Evolutionary conservation across 1,140 invertebrate genomes (phyloP).

Genomic region (Drosophila lacteicornis): DNA sequence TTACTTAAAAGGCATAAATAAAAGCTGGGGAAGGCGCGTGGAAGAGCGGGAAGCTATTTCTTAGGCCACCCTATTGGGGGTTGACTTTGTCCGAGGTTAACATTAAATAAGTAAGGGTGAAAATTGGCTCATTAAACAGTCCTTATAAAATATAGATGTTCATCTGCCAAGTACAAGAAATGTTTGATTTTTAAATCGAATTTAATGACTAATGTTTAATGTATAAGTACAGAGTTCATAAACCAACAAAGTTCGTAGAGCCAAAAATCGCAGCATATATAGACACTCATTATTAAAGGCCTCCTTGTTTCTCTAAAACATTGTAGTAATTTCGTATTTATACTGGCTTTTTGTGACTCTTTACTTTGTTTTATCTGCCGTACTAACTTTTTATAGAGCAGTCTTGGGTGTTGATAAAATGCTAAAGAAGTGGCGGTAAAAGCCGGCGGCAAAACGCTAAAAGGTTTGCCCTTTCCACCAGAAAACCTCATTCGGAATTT

Average conservation of each 20-base stretch:
- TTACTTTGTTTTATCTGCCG: slow-evolving; percentile 32
- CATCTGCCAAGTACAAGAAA: neutral
- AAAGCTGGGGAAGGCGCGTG: slow-evolving; percentile 15
- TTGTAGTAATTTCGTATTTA: slow-evolving; percentile 6
- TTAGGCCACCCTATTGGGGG: neutral
- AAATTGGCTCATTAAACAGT: neutral
- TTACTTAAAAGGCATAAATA: slow-evolving; percentile 81
- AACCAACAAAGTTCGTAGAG: neutral
- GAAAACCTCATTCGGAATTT: neutral
- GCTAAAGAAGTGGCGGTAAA: neutral
- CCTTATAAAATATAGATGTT: neutral
- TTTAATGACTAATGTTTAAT: neutral
- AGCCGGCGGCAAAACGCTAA: slow-evolving; percentile 47
- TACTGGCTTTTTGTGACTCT: slow-evolving; percentile 4
- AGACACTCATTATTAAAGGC: slow-evolving; percentile 12
- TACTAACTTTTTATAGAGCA: slow-evolving; percentile 38
- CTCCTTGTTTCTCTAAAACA: neutral
- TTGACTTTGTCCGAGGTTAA: neutral
- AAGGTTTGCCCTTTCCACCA: slow-evolving; percentile 7
- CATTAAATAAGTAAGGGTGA: neutral
- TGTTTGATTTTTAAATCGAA: neutral
- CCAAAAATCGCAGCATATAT: neutral
- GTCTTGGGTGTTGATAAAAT: slow-evolving; percentile 19
- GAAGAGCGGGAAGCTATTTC: neutral
- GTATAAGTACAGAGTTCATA: no score